Evolutionary conservation across 2,888 invertebrate genomes (phyloP).

Genomic region (Caenorhabditis imperialis): DNA sequence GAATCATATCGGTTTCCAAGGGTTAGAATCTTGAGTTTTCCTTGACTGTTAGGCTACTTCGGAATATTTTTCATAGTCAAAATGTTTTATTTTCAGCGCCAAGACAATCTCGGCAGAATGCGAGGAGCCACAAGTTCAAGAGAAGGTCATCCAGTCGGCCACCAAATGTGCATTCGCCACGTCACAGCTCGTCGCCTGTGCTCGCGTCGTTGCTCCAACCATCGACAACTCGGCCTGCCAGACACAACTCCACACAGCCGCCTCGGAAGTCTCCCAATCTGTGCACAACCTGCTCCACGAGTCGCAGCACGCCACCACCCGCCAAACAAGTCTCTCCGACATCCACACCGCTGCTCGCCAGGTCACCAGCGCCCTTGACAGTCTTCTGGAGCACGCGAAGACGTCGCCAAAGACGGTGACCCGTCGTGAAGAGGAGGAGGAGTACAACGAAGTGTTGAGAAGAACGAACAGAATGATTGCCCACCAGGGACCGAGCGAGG

Average conservation of each 20-base stretch:
- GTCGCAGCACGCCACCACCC: slow-evolving; percentile 74
- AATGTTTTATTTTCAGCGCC: slow-evolving; percentile 82
- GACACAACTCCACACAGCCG: slow-evolving; percentile 91
- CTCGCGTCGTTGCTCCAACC: slow-evolving; percentile 82
- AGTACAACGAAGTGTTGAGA: slow-evolving; percentile 90
- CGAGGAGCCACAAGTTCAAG: slow-evolving; percentile 84
- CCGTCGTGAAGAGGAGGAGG: slow-evolving; percentile 83
- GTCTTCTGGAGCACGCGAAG: slow-evolving; percentile 91
- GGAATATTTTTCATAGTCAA: neutral
- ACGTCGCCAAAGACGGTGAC: slow-evolving; percentile 80
- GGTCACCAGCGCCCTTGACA: slow-evolving; percentile 87
- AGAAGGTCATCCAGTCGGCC: slow-evolving; percentile 88
- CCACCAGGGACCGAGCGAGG: slow-evolving; percentile 67
- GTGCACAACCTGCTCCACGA: slow-evolving; percentile 89
- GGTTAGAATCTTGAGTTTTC: neutral
- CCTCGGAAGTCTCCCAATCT: slow-evolving; percentile 86
- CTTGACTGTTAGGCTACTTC: neutral
- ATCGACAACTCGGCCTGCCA: slow-evolving; percentile 83
- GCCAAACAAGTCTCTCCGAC: slow-evolving; percentile 81
- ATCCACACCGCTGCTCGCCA: slow-evolving; percentile 86
- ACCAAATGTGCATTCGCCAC: slow-evolving; percentile 97
- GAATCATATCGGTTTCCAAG: slow-evolving; percentile 1
- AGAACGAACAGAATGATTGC: slow-evolving; percentile 91
- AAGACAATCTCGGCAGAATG: slow-evolving; percentile 93
- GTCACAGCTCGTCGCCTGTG: slow-evolving; percentile 89